Evolutionary conservation across 2,113 vertebrate species (phyloP).

Genomic region (Nannobrachium achirus): DNA sequence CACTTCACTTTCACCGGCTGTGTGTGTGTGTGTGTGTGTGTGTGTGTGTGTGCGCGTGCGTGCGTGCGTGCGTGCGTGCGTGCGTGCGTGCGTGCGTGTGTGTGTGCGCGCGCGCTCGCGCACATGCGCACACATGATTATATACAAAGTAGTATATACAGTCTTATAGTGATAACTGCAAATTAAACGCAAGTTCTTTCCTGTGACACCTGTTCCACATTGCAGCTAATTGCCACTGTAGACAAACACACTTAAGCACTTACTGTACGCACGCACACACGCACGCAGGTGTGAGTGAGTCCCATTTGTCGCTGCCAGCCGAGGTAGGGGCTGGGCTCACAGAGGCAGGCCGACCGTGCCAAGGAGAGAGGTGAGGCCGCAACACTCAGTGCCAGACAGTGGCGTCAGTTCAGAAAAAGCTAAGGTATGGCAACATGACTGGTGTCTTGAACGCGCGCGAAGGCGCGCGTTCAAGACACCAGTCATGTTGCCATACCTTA

Average conservation of each 20-base stretch:
- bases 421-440: too few species aligned
- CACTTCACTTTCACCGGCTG: conserved; percentile 7
- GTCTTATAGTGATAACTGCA: conserved; percentile 10
- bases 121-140: too few species aligned
- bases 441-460: too few species aligned
- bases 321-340: conserved; percentile 9
- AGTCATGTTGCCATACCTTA: too few species aligned
- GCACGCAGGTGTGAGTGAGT: neutral
- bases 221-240: conserved; percentile 24
- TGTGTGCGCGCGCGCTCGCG: conserved; percentile 15
- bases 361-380: conserved; percentile 15
- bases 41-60: neutral
- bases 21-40: conserved; percentile 15
- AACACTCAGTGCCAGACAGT: conserved; percentile 3
- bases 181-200: conserved; percentile 32
- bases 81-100: conserved; percentile 1
- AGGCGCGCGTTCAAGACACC: too few species aligned
- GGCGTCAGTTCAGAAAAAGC: too few species aligned
- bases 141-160: too few species aligned
- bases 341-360: neutral
- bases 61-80: neutral
- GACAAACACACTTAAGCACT: conserved; percentile 9
- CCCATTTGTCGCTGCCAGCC: conserved; percentile 4
- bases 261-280: too few species aligned
- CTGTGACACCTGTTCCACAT: conserved; percentile 40